Evolutionary conservation across 2,113 vertebrate species (phyloP).

Genomic region (Corythaeola cristata): DNA sequence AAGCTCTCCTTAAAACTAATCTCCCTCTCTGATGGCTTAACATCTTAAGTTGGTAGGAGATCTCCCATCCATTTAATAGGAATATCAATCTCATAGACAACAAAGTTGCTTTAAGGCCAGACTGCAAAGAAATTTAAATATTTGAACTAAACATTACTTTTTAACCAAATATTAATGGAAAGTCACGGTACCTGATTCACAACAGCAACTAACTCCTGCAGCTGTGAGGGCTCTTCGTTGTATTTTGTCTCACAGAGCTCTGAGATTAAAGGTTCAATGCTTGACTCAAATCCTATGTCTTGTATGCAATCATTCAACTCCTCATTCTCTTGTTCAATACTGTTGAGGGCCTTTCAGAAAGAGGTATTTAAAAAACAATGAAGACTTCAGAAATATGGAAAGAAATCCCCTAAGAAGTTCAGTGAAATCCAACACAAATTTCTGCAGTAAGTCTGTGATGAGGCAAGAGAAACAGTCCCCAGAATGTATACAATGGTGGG

Average conservation of each 20-base stretch:
- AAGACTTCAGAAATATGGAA: not conserved
- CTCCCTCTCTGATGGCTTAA: not conserved
- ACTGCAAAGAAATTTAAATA: not conserved
- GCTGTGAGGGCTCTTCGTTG: conserved; percentile 78
- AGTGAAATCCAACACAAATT: not conserved
- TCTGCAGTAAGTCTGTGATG: not conserved
- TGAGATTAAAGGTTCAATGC: conserved; percentile 45
- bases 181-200: conserved; percentile 84
- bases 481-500: not conserved
- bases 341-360: conserved; percentile 84
- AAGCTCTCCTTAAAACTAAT: not conserved
- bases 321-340: conserved; percentile 80
- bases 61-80: not conserved
- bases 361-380: not conserved
- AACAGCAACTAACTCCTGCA: conserved; percentile 86
- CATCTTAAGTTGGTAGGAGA: not conserved
- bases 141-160: not conserved
- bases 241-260: conserved; percentile 56
- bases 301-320: not conserved
- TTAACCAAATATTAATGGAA: not conserved
- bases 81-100: not conserved
- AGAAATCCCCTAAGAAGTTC: not conserved
- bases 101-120: not conserved
- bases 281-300: conserved; percentile 7
- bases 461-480: not conserved